A percentile compares a stretch with the other conserved stretches of the same genome.
phyloP scores from a whole-genome alignment of 2,797 vertebrate genomes.

The Oryzias sinensis region DNA sequence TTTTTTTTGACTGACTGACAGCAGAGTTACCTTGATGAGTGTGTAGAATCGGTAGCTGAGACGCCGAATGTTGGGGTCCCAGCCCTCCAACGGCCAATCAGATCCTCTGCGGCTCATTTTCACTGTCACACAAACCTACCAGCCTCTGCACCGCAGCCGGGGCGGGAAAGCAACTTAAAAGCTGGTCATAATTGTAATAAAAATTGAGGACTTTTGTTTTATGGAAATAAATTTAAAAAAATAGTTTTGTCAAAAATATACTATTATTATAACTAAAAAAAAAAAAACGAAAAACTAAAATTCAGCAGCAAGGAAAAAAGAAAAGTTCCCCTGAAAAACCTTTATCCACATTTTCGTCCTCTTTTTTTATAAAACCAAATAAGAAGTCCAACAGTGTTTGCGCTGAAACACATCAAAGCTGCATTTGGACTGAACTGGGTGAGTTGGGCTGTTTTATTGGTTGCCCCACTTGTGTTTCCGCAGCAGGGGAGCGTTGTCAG shows the following conservation, averaged over 20 bases:
- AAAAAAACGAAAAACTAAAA: neutral
- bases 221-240: neutral
- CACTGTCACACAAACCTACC: slow-evolving; percentile 23
- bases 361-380: neutral
- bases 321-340: too few species aligned
- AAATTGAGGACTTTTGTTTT: neutral
- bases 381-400: neutral
- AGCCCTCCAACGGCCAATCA: slow-evolving; percentile 35
- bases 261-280: neutral
- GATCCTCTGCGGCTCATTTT: slow-evolving; percentile 14
- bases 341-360: neutral
- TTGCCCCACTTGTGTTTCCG: slow-evolving; percentile 36
- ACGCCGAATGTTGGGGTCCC: slow-evolving; percentile 14
- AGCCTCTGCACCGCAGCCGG: neutral
- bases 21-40: slow-evolving; percentile 58
- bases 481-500: slow-evolving; percentile 65
- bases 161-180: neutral
- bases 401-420: slow-evolving; percentile 8
- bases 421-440: slow-evolving; percentile 4
- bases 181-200: neutral
- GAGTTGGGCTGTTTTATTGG: slow-evolving; percentile 26
- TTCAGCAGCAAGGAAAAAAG: too few species aligned
- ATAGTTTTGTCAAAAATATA: neutral
- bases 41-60: slow-evolving; percentile 50
- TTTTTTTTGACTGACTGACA: too few species aligned